Percentiles rank a stretch among this genome's conserved stretches.
phyloP scores from a whole-genome alignment of 2,797 vertebrate genomes.

The Morelia viridis region DNA sequence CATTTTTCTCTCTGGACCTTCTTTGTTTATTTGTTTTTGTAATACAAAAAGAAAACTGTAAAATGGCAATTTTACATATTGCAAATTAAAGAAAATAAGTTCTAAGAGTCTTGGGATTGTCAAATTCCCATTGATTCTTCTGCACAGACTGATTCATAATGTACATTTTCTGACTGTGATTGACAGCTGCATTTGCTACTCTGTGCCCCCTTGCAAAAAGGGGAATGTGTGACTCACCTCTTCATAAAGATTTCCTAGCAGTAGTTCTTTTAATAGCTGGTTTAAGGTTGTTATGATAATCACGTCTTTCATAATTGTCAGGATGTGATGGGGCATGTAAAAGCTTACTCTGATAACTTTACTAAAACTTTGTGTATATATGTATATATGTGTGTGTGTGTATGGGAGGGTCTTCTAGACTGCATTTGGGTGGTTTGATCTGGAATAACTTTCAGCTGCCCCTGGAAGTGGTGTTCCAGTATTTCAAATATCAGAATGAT shows the following conservation, averaged over 20 bases:
- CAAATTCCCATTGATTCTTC: not conserved
- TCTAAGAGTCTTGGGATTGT: not conserved
- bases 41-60: not conserved
- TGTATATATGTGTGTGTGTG: not conserved
- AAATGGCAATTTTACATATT: not conserved
- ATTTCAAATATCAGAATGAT: conserved; percentile 33
- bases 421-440: not conserved
- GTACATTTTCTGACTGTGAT: not conserved
- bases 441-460: not conserved
- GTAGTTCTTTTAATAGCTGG: not conserved
- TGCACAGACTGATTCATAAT: not conserved
- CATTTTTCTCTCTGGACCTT: not conserved
- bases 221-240: not conserved
- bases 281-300: not conserved
- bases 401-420: not conserved
- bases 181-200: not conserved
- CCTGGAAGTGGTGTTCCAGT: not conserved
- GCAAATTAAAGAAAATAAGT: not conserved
- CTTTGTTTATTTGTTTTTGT: no score
- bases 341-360: not conserved
- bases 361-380: not conserved
- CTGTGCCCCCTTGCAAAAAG: not conserved
- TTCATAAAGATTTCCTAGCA: not conserved
- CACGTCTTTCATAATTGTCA: conserved; percentile 7
- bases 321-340: not conserved